These are phyloP conservation scores for Ctenosaura bakeri DNA, from an alignment of 2,797 vertebrate genomes.

Conservation along the genomic window DNA sequence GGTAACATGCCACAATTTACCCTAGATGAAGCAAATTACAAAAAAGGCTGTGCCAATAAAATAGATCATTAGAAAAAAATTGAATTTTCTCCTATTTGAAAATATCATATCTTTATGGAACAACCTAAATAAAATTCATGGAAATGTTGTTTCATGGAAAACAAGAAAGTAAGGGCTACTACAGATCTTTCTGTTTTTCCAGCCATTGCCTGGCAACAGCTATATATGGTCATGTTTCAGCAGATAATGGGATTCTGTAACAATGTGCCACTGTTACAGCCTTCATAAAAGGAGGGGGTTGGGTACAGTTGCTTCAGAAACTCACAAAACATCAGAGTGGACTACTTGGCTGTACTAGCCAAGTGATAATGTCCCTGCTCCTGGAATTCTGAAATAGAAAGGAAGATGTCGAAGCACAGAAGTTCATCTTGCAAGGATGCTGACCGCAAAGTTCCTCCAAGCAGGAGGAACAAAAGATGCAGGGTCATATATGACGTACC, in stretches of 20 bases:
- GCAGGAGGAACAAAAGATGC: conserved; percentile 34
- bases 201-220: background rate
- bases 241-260: conserved; percentile 7
- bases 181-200: background rate
- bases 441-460: conserved; percentile 6
- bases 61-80: background rate
- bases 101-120: background rate
- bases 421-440: background rate
- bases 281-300: conserved; percentile 20
- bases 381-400: conserved; percentile 10
- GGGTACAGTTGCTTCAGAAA: conserved; percentile 17
- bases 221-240: conserved; percentile 34
- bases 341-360: background rate
- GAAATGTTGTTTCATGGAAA: background rate
- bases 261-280: conserved; percentile 7
- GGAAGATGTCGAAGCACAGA: background rate
- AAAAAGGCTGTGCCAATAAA: background rate
- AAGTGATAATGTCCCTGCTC: conserved; percentile 12
- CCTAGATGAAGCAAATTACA: background rate
- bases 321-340: conserved; percentile 17
- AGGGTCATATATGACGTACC: background rate
- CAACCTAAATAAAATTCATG: background rate
- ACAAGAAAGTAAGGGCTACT: background rate
- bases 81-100: background rate
- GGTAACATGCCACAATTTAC: background rate